A percentile compares a stretch with the other conserved stretches of the same genome.
Evolutionary conservation across 2,888 invertebrate genomes (phyloP).

Genomic region (Auanema freiburgensis): DNA sequence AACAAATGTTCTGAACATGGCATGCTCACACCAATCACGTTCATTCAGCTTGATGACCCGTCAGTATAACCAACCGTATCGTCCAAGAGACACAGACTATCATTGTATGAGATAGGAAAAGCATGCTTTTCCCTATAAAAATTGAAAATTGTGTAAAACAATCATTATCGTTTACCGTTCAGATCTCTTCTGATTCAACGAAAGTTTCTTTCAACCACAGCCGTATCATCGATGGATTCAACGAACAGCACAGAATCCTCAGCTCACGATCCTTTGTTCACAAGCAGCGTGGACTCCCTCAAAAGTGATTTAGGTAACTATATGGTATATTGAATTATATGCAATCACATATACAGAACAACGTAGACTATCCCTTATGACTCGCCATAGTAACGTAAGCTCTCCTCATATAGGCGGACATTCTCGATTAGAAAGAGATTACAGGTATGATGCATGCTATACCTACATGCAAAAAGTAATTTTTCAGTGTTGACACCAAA

Average conservation of each 20-base stretch:
- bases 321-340: not conserved
- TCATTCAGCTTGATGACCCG: not conserved
- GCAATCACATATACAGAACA: conserved; percentile 26
- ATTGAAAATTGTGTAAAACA: not conserved
- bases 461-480: not conserved
- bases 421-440: conserved; percentile 21
- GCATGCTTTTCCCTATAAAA: not conserved
- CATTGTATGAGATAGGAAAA: not conserved
- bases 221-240: conserved; percentile 40
- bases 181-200: conserved; percentile 44
- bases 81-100: not conserved
- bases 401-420: conserved; percentile 2
- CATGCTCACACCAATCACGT: no score
- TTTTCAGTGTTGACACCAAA: conserved; percentile 37
- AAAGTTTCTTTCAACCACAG: conserved; percentile 41
- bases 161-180: not conserved
- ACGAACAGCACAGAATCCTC: conserved; percentile 38
- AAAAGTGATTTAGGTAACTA: conserved; percentile 36
- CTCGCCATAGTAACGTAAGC: conserved; percentile 13
- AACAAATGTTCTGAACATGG: no score
- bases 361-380: conserved; percentile 37
- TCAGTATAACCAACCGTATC: not conserved
- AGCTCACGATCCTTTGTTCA: conserved; percentile 36
- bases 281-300: conserved; percentile 41
- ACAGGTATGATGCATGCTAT: conserved; percentile 23